Base-by-base conservation (phyloP, 1,140 invertebrate genomes). In the Nymphalis io region DNA sequence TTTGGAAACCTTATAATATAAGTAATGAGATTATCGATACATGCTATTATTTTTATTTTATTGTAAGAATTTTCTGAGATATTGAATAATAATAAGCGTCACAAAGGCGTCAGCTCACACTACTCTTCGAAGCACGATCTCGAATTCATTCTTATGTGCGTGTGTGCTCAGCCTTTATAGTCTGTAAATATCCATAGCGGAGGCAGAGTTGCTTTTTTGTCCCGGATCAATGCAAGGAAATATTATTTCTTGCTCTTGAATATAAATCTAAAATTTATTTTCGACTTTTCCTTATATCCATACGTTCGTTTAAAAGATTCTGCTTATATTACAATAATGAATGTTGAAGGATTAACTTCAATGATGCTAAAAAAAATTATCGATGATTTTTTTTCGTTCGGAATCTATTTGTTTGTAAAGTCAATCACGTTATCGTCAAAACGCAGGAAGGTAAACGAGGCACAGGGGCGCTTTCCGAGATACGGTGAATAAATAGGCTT, bases 341-440 rank as follows among this genome's bases (percentile, higher is more conserved):
- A 33, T 5, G 27, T 5, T 33, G 0, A 5, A 33, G 27, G 27
- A 33, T 33, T 33, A 33, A 33, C 6, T 8, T 51, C 12, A 20
- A 20, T 18, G n/a, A 51, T 18, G 11, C n/a, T 57, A 6, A 18
- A 23, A 57, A 65, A n/a, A 63, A 6, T 33, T 20, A 63, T 39
- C 39, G 18, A 16, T 58, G 23, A 65, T 57, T 48, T 12, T 12
- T 13, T 42, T 66, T 59, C 40, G 42, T 20, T 38, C 44, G 23
- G 38, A 44, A 46, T 63, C 42, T 64, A 58, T 70, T 74, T 73
- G 78, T 74, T 72, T 79, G 65, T 76, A 73, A 78, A 74, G 74
- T 78, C 76, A 80, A 80, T 76, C 72, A 65, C 66, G 72, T 76
- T 79, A 78, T 80, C 76, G 71, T 64, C 67, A 79, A 74, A 78